Evolutionary conservation across 2,113 vertebrate genomes (phyloP).

Genomic region (Morone chrysops): DNA sequence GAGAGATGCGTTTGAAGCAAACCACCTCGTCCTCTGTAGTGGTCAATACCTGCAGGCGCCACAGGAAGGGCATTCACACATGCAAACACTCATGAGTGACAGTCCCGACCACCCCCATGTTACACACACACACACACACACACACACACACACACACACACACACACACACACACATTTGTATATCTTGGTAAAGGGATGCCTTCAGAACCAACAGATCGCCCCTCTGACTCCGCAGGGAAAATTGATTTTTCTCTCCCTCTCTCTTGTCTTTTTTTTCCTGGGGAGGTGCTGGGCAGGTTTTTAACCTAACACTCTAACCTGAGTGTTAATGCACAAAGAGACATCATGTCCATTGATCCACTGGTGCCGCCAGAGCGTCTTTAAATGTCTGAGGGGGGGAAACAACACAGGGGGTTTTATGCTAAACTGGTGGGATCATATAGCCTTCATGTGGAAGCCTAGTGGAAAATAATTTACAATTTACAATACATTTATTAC

Average conservation of each 20-base stretch:
- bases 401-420: constrained; percentile 32
- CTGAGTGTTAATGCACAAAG: constrained; percentile 93
- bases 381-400: constrained; percentile 77
- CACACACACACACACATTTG: constrained; percentile 23
- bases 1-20: constrained; percentile 57
- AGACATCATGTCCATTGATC: constrained; percentile 98
- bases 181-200: constrained; percentile 84
- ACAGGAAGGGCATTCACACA: constrained; percentile 70
- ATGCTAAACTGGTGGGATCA: constrained; percentile 52
- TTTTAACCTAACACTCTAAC: constrained; percentile 97
- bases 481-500: constrained; percentile 13
- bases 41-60: constrained; percentile 80
- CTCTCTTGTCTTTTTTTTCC: constrained; percentile 35
- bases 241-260: constrained; percentile 89
- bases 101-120: constrained; percentile 33
- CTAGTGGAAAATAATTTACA: constrained; percentile 30
- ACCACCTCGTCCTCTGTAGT: constrained; percentile 66
- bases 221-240: constrained; percentile 85
- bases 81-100: constrained; percentile 64
- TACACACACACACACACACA: constrained; percentile 19
- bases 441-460: constrained; percentile 16
- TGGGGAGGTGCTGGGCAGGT: constrained; percentile 89
- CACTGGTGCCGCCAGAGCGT: constrained; percentile 88
- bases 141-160: constrained; percentile 23
- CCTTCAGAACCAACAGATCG: constrained; percentile 84